Evolutionary conservation across 2,113 vertebrate genomes (phyloP), one percentile per base, ranked within the genome.

Genomic region (Pavo muticus): DNA sequence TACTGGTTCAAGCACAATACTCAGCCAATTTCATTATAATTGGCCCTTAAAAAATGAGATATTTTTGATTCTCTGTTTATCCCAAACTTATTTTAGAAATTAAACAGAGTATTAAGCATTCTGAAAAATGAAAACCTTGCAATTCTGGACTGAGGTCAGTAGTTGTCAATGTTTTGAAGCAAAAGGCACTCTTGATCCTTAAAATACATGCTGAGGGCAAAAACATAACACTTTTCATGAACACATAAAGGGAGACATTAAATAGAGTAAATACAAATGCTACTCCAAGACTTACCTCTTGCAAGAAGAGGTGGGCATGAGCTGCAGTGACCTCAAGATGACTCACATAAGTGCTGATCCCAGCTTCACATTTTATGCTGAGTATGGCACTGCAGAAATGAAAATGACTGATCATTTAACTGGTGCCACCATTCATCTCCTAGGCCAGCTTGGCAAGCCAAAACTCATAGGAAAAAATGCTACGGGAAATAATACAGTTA

Each of bases 271-370:
- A 63, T 54, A 70, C 44, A 37, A 74, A 74, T 7, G 11, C 48
- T 88, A 30, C 15, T 94, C 9, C 83, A 23, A 47, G 50, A 59
- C 23, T 69, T 44, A 14, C 8, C 11, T 3, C 0, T 52, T 0
- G 27, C 64, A 45, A 83, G 76, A 92, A 7, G 44, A 90, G n/a
- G 1, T 0, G 7, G n/a, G 30, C 4, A 4, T 40, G 37, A 73
- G 29, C 9, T 44, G 45, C 23, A 2, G 0, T 3, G 1, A 73
- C 44, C 40, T 29, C n/a, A 63, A 30, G 21, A 48, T 37, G 63
- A n/a, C 21, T 60, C 27, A 15, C 13, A 14, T 30, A 35, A 74
- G 24, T 2, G 1, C 32, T 25, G 59, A 60, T 39, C n/a, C 42
- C 30, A 14, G 25, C 32, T 60, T 24, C 29, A 19, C 35, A 47